phyloP scores from a whole-genome alignment of 2,113 vertebrate species.

The Indicator indicator region DNA sequence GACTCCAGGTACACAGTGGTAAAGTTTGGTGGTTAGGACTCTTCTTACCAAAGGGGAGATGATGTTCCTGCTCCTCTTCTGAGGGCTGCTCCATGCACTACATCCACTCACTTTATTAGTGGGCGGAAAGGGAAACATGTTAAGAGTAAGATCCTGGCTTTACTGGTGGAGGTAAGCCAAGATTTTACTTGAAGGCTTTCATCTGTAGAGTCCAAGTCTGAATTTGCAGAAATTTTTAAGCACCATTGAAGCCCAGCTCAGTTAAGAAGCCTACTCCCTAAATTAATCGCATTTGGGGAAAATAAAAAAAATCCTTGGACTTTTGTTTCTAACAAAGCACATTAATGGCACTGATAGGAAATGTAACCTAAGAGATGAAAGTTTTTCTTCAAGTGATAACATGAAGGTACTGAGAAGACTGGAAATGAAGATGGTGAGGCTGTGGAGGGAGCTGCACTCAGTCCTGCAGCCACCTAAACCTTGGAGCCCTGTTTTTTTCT shows the following conservation, averaged over 20 bases:
- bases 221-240: neutral
- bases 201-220: neutral
- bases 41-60: neutral
- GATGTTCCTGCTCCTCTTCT: neutral
- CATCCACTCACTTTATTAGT: neutral
- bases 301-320: too few relatives aligned
- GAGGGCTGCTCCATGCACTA: neutral
- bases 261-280: neutral
- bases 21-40: neutral
- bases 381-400: neutral
- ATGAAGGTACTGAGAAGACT: neutral
- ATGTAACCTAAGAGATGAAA: neutral
- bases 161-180: neutral
- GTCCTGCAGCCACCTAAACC: neutral
- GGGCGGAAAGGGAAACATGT: neutral
- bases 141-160: neutral
- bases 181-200: neutral
- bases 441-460: neutral
- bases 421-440: neutral
- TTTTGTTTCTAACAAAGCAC: neutral
- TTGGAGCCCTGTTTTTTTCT: neutral
- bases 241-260: neutral
- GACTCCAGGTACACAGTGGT: accelerated
- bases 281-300: neutral
- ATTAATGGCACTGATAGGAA: neutral